These are phyloP conservation scores for Marcusenius ussheri DNA, from an alignment of 2,113 vertebrate genomes.

Conservation along the genomic window DNA sequence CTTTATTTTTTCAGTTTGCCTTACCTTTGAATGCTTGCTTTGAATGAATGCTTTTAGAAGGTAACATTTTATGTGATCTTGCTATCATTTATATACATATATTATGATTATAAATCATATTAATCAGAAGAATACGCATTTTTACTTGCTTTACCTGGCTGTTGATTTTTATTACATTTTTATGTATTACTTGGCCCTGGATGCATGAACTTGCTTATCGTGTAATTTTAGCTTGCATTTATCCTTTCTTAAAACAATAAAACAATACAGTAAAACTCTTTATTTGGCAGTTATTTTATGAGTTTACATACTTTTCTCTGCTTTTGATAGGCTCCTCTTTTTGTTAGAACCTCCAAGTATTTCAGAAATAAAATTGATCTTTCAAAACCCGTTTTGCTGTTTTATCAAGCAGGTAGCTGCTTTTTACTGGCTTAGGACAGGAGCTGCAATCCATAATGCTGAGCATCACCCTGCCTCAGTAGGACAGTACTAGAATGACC, in stretches of 20 bases:
- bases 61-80: not conserved
- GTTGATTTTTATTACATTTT: not conserved
- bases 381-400: not conserved
- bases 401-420: not conserved
- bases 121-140: not conserved
- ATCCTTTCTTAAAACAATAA: not conserved
- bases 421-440: not conserved
- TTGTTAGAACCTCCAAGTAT: not conserved
- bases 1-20: not conserved
- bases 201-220: not conserved
- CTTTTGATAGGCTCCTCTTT: not conserved
- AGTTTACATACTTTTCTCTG: not conserved
- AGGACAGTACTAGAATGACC: not conserved
- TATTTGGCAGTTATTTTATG: not conserved
- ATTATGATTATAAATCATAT: not conserved
- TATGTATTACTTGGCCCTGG: not conserved
- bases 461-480: not conserved
- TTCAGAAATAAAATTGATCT: not conserved
- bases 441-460: not conserved
- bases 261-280: not conserved
- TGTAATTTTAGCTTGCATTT: not conserved
- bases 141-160: not conserved
- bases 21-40: not conserved
- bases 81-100: not conserved
- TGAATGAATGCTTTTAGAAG: not conserved